Evolutionary conservation across 1,140 invertebrate genomes (phyloP), one percentile per base, ranked within the genome.

Genomic region (Aphidius ervi): DNA sequence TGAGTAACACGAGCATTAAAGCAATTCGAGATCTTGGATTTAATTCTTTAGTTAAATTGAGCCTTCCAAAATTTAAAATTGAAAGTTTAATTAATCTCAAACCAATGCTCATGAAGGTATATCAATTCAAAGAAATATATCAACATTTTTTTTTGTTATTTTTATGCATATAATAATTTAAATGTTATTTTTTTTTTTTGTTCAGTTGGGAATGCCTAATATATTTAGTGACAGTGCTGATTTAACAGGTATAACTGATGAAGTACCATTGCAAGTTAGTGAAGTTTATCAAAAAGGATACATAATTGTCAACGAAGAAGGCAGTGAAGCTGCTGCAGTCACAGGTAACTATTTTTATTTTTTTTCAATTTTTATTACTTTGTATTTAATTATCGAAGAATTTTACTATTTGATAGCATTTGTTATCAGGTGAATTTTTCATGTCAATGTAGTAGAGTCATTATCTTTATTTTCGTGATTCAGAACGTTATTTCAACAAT

Each of bases 31-130:
- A 71, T 75, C 40, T 65, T 75, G 64, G 61, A 69, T 7, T 59
- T 58, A 40, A 65, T 2, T 65, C 67, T 16, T 68, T 62, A 16
- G 61, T 60, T 1, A 82, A 59, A 74, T 88, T 5, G 63, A 74
- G 16, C 46, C 70, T 92, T 61, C 89, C 90, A 0, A 88, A 85
- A 69, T 91, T 92, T 68, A 89, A 87, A 70, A 78, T 90, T 46
- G 86, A 90, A 71, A 77, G 81, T 42, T 81, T 77, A 1, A 72
- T 86, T 16, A 72, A 88, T 46, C 68, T 92, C 62, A 79, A 80
- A 39, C 72, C 82, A 1, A 66, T 79, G 60, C 71, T 91, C n/a
- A 70, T 67, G 20, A 71, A 84, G 76, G 87, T 88, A 72, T 70
- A 70, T 67, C 54, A 55, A 60, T n/a, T n/a, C n/a, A n/a, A n/a